A percentile compares a stretch with the other conserved stretches of the same genome.
Conservation (phyloP, 2,888 invertebrate genomes). For the Zaprionus bogoriensis region DNA sequence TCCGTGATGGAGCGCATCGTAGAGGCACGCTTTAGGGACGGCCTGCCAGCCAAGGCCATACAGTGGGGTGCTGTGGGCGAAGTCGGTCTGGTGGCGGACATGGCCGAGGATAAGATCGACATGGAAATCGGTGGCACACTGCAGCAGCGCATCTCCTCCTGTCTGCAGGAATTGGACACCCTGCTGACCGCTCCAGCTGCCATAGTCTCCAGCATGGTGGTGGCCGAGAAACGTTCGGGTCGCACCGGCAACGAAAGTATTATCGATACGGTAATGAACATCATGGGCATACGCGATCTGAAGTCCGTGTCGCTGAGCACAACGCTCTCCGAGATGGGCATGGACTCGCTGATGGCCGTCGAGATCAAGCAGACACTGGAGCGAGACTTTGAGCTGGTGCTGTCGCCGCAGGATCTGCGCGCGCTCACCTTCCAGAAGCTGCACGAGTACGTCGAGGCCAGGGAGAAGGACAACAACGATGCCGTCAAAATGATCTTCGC, state of each 20-base stretch:
- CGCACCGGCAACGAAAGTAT: constrained; percentile 86
- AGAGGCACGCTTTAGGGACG: constrained; percentile 87
- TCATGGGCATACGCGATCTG: constrained; percentile 87
- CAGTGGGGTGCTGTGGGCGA: constrained; percentile 98
- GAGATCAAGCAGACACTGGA: constrained; percentile 97
- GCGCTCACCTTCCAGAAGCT: constrained; percentile 87
- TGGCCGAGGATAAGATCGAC: constrained; percentile 88
- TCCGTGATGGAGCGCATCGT: constrained; percentile 95
- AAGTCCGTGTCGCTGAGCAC: constrained; percentile 88
- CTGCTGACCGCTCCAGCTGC: constrained; percentile 88
- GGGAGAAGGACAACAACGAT: constrained; percentile 68
- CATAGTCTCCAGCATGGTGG: constrained; percentile 92
- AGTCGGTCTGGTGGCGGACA: constrained; percentile 91
- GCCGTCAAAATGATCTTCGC: constrained; percentile 78
- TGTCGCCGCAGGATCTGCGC: constrained; percentile 93
- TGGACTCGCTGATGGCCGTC: constrained; percentile 98
- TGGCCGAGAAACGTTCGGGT: constrained; percentile 90
- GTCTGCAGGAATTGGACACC: constrained; percentile 88
- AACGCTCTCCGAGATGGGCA: constrained; percentile 94
- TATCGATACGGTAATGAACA: constrained; percentile 89
- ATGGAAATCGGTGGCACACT: constrained; percentile 90
- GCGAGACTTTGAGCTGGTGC: constrained; percentile 92
- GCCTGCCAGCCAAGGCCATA: constrained; percentile 91
- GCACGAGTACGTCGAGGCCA: constrained; percentile 78
- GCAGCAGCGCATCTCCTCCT: constrained; percentile 93